Conservation (phyloP, 2,888 invertebrate genomes). For the Philonicus albiceps region DNA sequence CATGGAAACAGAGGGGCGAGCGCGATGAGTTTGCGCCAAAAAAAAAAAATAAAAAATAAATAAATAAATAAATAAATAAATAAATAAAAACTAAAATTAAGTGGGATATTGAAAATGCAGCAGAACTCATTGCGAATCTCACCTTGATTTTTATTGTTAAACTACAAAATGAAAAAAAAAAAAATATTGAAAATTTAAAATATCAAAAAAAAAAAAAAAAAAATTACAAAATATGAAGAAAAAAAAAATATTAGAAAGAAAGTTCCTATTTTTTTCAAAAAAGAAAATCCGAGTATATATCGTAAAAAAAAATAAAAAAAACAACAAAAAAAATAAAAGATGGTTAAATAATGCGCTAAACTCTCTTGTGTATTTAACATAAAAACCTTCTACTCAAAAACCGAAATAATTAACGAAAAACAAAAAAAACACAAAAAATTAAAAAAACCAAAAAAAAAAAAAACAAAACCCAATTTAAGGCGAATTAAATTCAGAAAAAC, state of each 20-base stretch:
- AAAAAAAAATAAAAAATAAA: too few species aligned
- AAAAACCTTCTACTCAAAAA: neutral
- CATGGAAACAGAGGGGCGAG: neutral
- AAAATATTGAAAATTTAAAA: neutral
- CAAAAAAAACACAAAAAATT: too few species aligned
- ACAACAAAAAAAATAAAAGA: too few species aligned
- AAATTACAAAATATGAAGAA: conserved; percentile 19
- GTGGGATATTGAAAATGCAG: neutral
- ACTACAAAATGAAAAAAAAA: neutral
- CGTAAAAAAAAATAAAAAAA: too few species aligned
- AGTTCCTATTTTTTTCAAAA: conserved; percentile 34
- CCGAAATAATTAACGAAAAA: neutral
- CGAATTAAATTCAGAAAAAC: neutral
- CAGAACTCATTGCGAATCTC: neutral
- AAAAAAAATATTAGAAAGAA: neutral
- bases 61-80: too few species aligned
- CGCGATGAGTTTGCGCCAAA: neutral
- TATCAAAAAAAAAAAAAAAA: conserved; percentile 3
- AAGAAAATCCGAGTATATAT: conserved; percentile 12
- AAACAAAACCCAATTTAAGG: neutral
- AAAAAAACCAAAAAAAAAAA: conserved; percentile 8
- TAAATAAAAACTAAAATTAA: neutral
- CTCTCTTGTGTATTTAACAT: neutral
- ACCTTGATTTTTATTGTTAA: conserved; percentile 34
- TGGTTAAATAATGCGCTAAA: conserved; percentile 7